Percentiles rank a stretch among this genome's conserved stretches.
Evolutionary conservation across 2,113 vertebrate genomes (phyloP).

Genomic region (Mirza zaza): DNA sequence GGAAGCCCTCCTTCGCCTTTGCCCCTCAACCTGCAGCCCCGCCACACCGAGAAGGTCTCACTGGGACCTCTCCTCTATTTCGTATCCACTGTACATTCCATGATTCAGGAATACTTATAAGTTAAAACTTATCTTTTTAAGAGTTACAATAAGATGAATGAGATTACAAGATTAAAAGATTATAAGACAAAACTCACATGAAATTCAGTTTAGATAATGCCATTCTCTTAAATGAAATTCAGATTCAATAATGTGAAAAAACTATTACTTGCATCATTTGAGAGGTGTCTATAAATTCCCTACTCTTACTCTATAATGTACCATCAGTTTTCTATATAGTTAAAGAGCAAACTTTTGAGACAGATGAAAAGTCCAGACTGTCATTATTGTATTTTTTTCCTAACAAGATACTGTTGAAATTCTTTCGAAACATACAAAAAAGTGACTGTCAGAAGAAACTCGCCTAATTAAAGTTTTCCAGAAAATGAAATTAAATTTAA

Average conservation of each 20-base stretch:
- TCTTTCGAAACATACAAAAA: neutral
- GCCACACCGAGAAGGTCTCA: no score
- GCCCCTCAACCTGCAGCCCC: neutral
- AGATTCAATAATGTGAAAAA: neutral
- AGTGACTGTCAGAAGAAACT: slow-evolving; percentile 11
- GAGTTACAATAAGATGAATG: neutral
- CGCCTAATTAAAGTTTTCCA: slow-evolving; percentile 28
- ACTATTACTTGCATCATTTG: neutral
- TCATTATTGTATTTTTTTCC: neutral
- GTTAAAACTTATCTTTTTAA: neutral
- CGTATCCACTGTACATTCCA: rapidly evolving
- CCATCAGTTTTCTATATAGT: neutral
- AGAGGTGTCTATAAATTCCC: neutral
- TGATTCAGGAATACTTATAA: neutral
- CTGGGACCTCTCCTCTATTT: neutral
- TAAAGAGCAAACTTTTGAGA: neutral
- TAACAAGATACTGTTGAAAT: neutral
- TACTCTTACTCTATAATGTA: neutral
- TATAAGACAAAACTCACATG: neutral
- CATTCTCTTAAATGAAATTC: slow-evolving; percentile 1
- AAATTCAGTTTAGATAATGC: neutral
- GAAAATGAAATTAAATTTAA: slow-evolving; percentile 53
- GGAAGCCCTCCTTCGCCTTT: rapidly evolving
- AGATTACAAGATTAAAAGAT: neutral
- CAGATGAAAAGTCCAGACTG: neutral